These are phyloP conservation scores for Parapsyche elsis DNA, from an alignment of 1,140 invertebrate species.

Conservation along the genomic window DNA sequence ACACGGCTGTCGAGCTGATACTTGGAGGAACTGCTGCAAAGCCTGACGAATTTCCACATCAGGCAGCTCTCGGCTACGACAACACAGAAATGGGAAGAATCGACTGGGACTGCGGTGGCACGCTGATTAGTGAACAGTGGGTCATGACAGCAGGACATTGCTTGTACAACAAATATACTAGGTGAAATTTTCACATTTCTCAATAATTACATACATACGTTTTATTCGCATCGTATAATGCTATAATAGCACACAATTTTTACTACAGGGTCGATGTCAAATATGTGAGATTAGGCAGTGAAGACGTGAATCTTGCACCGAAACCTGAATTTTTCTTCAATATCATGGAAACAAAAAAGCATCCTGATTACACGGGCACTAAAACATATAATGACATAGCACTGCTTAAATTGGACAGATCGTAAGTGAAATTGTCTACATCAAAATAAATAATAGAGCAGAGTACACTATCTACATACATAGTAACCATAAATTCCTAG, in stretches of 20 bases:
- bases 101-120: constrained; percentile 56
- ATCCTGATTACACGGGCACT: constrained; percentile 52
- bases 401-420: constrained; percentile 57
- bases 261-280: constrained; percentile 39
- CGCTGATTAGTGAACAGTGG: constrained; percentile 58
- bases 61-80: constrained; percentile 37
- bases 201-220: not conserved
- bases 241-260: too few species aligned
- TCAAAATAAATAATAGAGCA: too few species aligned
- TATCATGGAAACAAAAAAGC: constrained; percentile 5
- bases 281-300: constrained; percentile 38
- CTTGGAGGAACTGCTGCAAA: constrained; percentile 20
- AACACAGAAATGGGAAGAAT: not conserved
- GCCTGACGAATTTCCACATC: constrained; percentile 45
- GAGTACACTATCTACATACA: not conserved
- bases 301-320: not conserved
- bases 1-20: constrained; percentile 25
- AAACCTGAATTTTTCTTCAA: constrained; percentile 22
- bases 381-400: constrained; percentile 61
- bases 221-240: too few species aligned
- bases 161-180: not conserved
- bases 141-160: constrained; percentile 59
- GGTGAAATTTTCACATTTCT: not conserved
- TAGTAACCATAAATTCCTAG: not conserved
- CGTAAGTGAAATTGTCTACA: constrained; percentile 34